Evolutionary conservation across 2,888 invertebrate species (phyloP), one percentile per base, ranked within the genome.

Genomic region (Stenodema calcarata): DNA sequence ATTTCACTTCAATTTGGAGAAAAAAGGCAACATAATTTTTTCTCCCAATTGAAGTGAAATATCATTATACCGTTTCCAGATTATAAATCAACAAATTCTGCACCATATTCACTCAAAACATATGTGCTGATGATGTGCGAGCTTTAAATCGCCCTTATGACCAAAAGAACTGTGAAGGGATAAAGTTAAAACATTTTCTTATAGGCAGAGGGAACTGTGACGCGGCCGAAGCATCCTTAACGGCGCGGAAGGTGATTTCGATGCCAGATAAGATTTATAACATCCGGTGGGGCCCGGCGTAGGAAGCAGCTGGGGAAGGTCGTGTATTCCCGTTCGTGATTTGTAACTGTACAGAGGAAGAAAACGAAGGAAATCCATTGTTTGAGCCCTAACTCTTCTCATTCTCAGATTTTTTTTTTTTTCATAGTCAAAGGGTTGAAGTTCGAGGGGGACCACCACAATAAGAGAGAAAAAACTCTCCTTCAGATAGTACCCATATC

Each of bases 181-280:
- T 62, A 62, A 62, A 3, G 18, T 1, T 14, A n/a, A 62, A 62
- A 62, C 27, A 62, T 23, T 62, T 12, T 62, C 23, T 23, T n/a
- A 62, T 62, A 62, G 23, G 62, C 62, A 62, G 62, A 62, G 23
- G 62, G 35, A 23, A 62, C 9, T 9, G 23, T 23, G 18, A 50
- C 27, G 73, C 73, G 73, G 73, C 30, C 9, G 14, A 73, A 62
- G 62, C 62, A 62, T 23, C 41, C 73, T 73, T 35, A 73, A 73
- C 73, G 73, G 73, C 73, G 73, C 73, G 73, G 73, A 73, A 73
- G 73, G 35, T 41, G 73, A 73, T 73, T 28, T 35, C 41, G n/a
- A 35, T 41, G 35, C 35, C 23, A 62, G 73, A 73, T 73, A 73
- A 73, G 73, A 73, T 73, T 73, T 73, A 73, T 73, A 73, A 73